These are phyloP conservation scores for Molorchus minor DNA, from an alignment of 2,888 invertebrate species.

Conservation along the genomic window DNA sequence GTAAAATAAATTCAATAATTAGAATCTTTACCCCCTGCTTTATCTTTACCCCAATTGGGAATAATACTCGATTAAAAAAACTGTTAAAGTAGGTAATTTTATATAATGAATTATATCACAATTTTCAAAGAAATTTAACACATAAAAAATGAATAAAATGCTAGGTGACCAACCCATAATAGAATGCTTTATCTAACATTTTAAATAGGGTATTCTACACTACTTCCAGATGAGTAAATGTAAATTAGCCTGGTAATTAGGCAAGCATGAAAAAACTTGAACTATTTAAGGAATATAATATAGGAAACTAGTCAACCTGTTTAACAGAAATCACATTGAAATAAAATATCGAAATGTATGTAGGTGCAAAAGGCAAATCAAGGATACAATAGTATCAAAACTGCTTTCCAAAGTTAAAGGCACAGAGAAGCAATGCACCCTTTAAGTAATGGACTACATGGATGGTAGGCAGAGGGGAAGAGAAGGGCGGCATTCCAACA, in stretches of 20 bases:
- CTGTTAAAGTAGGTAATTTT: too few species aligned
- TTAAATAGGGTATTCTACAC: conserved; percentile 10
- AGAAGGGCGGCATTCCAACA: conserved; percentile 53
- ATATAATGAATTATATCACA: too few species aligned
- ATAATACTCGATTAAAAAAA: too few species aligned
- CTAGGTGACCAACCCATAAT: background rate
- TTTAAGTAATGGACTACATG: conserved; percentile 34
- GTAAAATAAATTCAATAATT: too few species aligned
- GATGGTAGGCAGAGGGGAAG: conserved; percentile 24
- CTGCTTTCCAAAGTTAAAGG: conserved; percentile 32
- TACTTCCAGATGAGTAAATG: background rate
- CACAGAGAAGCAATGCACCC: conserved; percentile 23
- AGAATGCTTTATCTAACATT: conserved; percentile 5
- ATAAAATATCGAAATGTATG: conserved; percentile 22
- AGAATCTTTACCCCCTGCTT: too few species aligned
- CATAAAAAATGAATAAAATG: background rate
- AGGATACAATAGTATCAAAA: conserved; percentile 23
- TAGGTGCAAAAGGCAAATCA: conserved; percentile 11
- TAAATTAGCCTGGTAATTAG: conserved; percentile 4
- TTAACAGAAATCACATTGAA: conserved; percentile 10
- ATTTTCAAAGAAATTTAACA: too few species aligned
- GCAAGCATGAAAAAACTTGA: conserved; percentile 29
- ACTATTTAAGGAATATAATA: conserved; percentile 27
- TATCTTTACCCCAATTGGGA: too few species aligned
- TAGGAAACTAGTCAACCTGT: conserved; percentile 25